phyloP scores from a whole-genome alignment of 2,113 vertebrate species.

The Ceyx cyanopectus region DNA sequence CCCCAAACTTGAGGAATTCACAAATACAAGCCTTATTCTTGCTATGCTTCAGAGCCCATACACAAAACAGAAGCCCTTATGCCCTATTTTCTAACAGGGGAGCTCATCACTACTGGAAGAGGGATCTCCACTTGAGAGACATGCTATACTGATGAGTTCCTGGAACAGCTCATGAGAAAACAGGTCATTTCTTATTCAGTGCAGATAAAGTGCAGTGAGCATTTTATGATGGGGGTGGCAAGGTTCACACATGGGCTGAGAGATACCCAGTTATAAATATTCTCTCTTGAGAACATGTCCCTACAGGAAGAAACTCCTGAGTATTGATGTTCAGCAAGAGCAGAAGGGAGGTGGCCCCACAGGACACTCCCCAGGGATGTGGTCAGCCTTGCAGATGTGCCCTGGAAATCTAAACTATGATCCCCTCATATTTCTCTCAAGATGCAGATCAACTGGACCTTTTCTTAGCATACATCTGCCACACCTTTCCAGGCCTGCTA shows the following conservation, averaged over 20 bases:
- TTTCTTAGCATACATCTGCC: not conserved
- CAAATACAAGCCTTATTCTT: not conserved
- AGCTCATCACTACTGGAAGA: not conserved
- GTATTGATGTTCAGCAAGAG: not conserved
- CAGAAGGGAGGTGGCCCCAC: not conserved
- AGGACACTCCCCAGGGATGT: accelerated
- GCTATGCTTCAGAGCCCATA: not conserved
- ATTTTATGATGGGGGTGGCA: not conserved
- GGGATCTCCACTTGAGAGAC: not conserved
- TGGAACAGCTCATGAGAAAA: not conserved
- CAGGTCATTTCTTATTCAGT: not conserved
- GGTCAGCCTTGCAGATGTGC: not conserved
- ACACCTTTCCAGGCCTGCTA: not conserved
- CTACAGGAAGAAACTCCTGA: not conserved
- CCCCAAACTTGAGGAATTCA: not conserved
- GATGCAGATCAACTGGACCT: not conserved
- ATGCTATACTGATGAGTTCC: not conserved
- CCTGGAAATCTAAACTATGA: not conserved
- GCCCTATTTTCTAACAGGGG: not conserved
- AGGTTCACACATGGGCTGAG: not conserved
- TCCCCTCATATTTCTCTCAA: not conserved
- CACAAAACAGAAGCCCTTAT: not conserved
- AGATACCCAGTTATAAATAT: not conserved
- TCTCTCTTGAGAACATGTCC: not conserved
- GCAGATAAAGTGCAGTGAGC: not conserved